Percentiles rank a stretch among this genome's conserved stretches.
Conservation (phyloP, 2,797 vertebrate genomes). For the Bovichtus diacanthus region DNA sequence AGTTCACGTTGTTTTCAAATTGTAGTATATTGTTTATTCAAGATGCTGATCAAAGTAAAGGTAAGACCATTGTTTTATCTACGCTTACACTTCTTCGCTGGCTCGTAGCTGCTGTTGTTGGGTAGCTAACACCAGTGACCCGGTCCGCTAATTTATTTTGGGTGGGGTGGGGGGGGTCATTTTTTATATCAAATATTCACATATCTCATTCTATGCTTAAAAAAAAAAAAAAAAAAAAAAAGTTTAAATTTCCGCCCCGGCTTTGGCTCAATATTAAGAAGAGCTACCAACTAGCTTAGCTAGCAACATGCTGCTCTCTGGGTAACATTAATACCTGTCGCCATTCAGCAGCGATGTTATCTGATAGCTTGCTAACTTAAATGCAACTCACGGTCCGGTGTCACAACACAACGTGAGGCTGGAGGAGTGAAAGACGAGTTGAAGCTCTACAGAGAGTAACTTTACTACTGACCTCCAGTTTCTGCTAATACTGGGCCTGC, state of each 20-base stretch:
- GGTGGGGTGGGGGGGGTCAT: background rate
- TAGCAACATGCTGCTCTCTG: background rate
- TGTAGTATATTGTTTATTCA: slow-evolving; percentile 40
- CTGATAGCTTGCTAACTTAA: slow-evolving; percentile 15
- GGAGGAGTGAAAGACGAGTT: background rate
- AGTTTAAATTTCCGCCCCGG: rapidly evolving
- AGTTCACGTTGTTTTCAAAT: background rate
- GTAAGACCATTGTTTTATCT: slow-evolving; percentile 53
- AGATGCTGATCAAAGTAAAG: slow-evolving; percentile 89
- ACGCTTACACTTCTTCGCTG: background rate
- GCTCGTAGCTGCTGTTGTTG: background rate
- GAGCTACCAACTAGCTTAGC: background rate
- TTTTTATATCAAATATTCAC: background rate
- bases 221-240: no score
- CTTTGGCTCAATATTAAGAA: rapidly evolving
- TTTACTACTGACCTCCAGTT: no score
- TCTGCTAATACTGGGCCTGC: background rate
- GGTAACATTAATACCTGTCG: background rate
- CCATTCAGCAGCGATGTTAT: background rate
- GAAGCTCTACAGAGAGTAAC: no score
- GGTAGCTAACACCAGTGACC: slow-evolving; percentile 21
- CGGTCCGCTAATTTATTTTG: background rate
- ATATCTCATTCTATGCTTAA: rapidly evolving
- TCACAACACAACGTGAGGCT: background rate
- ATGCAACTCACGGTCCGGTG: background rate